Evolutionary conservation across 2,797 vertebrate species (phyloP).

Genomic region (Spizella passerina): DNA sequence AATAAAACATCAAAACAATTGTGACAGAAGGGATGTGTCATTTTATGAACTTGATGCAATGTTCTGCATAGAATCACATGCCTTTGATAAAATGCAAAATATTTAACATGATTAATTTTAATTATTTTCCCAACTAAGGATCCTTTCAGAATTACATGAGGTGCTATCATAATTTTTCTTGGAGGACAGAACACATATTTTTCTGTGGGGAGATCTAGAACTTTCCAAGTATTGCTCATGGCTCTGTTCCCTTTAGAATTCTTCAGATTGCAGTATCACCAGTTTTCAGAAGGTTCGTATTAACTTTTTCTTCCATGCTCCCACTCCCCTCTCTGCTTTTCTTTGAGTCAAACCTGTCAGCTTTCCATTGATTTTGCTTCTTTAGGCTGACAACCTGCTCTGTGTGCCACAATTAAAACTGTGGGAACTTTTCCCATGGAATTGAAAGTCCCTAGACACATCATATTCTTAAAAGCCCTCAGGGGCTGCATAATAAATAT

Average conservation of each 20-base stretch:
- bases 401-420: background rate
- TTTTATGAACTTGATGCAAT: background rate
- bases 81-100: background rate
- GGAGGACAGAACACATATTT: background rate
- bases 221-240: background rate
- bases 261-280: background rate
- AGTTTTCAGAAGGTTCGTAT: background rate
- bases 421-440: background rate
- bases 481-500: background rate
- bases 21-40: background rate
- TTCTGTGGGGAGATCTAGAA: background rate
- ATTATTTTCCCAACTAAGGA: background rate
- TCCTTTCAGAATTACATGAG: background rate
- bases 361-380: background rate
- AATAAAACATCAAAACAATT: conserved; percentile 37
- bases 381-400: background rate
- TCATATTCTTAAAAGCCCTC: background rate
- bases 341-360: background rate
- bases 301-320: background rate
- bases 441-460: background rate
- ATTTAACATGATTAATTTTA: background rate
- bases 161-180: background rate
- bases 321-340: background rate
- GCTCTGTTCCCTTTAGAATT: background rate
- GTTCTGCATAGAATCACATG: background rate